Conservation (phyloP, 2,888 invertebrate genomes). For the Bruchidius siliquastri region DNA sequence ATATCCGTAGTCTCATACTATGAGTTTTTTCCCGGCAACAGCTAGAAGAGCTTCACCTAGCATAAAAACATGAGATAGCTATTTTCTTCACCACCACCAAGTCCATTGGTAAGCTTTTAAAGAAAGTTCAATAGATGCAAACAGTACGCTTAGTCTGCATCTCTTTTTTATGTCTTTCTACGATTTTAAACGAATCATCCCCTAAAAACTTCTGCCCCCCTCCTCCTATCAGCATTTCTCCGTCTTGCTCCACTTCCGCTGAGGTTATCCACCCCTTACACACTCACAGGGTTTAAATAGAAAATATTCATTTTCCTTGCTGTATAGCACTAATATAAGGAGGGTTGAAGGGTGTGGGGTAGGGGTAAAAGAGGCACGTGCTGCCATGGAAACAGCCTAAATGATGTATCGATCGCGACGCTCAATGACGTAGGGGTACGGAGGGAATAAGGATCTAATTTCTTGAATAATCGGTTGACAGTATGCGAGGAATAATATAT, state of each 20-base stretch:
- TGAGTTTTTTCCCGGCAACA: too few relatives aligned
- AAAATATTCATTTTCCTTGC: conserved; percentile 46
- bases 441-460: not conserved
- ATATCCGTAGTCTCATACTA: too few relatives aligned
- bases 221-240: not conserved
- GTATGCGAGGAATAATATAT: too few relatives aligned
- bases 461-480: not conserved
- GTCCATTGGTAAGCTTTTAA: too few relatives aligned
- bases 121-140: too few relatives aligned
- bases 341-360: conserved; percentile 34
- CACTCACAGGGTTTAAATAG: conserved; percentile 38
- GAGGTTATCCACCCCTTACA: conserved; percentile 26
- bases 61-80: too few relatives aligned
- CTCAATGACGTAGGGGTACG: not conserved
- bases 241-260: not conserved
- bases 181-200: not conserved
- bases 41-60: too few relatives aligned
- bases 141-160: too few relatives aligned
- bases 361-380: conserved; percentile 46
- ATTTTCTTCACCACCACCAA: too few relatives aligned
- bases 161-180: too few relatives aligned
- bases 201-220: not conserved
- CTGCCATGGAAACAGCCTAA: conserved; percentile 53
- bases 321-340: conserved; percentile 44
- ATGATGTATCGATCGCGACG: conserved; percentile 50